phyloP scores from a whole-genome alignment of 2,797 vertebrate species.

The Podarcis siculus region DNA sequence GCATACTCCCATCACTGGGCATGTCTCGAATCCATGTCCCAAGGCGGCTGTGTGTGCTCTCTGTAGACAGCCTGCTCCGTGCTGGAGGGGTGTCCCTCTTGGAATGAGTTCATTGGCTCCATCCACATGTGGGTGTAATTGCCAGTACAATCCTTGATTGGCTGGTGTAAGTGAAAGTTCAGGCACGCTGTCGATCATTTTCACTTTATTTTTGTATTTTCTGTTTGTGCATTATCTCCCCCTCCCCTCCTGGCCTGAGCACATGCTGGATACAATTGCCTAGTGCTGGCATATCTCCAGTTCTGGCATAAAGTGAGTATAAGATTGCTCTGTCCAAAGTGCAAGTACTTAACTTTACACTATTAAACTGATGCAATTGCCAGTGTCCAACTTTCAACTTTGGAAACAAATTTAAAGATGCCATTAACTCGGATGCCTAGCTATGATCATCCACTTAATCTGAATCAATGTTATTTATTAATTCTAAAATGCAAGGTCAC shows the following conservation, averaged over 20 bases:
- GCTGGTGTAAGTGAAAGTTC: no score
- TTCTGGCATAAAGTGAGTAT: background rate
- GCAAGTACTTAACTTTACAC: background rate
- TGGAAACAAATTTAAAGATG: conserved; percentile 20
- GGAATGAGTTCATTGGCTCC: no score
- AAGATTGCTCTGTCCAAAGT: background rate
- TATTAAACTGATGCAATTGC: background rate
- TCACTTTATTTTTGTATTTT: background rate
- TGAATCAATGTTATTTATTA: background rate
- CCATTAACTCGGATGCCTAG: background rate
- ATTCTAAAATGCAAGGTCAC: background rate
- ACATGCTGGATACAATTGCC: background rate
- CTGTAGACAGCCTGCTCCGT: no score
- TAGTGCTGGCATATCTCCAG: background rate
- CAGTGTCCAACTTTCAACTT: background rate
- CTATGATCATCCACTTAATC: background rate
- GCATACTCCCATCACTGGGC: no score
- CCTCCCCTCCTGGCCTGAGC: no score
- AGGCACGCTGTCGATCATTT: no score
- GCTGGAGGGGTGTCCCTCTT: no score
- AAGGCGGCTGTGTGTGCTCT: no score
- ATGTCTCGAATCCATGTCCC: no score
- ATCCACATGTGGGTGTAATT: no score
- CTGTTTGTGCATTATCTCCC: background rate
- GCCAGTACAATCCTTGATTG: no score